phyloP scores from a whole-genome alignment of 2,113 vertebrate species.

The Trematocara macrostoma region DNA sequence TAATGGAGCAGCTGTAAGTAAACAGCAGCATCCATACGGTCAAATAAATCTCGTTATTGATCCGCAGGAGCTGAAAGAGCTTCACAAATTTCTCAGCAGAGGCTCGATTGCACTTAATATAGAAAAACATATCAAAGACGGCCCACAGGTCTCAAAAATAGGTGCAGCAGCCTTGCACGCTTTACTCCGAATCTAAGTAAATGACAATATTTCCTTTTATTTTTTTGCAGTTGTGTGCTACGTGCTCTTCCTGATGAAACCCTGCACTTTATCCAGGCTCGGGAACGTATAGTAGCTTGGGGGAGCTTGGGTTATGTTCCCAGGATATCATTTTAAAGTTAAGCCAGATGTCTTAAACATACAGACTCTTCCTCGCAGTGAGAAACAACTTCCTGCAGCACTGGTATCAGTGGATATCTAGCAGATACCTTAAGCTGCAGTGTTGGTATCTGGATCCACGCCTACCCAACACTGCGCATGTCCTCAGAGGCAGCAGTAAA shows the following conservation, averaged over 20 bases:
- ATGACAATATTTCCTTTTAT: accelerated
- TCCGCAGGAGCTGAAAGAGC: background rate
- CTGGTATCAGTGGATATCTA: background rate
- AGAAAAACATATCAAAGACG: background rate
- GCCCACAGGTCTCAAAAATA: background rate
- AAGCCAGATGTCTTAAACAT: background rate
- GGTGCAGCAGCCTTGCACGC: accelerated
- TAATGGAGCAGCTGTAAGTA: background rate
- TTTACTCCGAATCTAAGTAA: background rate
- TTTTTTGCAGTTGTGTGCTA: background rate
- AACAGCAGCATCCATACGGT: accelerated
- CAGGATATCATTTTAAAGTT: background rate
- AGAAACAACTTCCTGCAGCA: background rate
- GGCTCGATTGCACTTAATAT: accelerated
- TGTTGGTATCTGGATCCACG: background rate
- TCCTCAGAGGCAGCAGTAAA: background rate
- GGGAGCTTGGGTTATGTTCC: background rate
- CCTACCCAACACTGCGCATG: background rate
- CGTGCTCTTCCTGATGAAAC: background rate
- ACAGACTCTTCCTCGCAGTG: background rate
- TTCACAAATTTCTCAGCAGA: background rate
- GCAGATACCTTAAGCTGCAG: background rate
- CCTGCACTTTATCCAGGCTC: background rate
- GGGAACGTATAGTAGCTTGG: background rate
- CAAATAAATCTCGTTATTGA: background rate